Evolutionary conservation across 2,888 invertebrate species (phyloP).

Genomic region (Odontomyia ornata): DNA sequence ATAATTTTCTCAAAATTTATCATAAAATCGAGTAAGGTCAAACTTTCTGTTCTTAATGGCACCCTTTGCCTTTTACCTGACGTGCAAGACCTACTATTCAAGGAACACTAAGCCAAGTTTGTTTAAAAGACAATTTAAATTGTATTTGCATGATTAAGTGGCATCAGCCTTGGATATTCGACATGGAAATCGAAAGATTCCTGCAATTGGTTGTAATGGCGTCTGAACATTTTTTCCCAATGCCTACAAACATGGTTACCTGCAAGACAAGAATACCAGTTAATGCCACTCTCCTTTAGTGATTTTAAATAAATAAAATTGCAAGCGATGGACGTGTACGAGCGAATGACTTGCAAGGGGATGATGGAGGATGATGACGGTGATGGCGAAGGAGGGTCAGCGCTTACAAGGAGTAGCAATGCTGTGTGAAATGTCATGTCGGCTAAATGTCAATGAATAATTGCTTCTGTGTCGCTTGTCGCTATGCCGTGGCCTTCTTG

Average conservation of each 20-base stretch:
- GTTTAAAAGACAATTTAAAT: conserved; percentile 28
- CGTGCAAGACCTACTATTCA: too few species aligned
- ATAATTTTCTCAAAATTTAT: too few species aligned
- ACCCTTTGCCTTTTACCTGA: too few species aligned
- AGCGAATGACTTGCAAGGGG: too few species aligned
- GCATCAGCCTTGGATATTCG: conserved; percentile 40
- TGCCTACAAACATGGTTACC: neutral
- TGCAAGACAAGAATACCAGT: too few species aligned
- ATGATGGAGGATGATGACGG: too few species aligned
- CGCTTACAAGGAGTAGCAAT: neutral
- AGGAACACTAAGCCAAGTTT: too few species aligned
- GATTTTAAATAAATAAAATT: neutral
- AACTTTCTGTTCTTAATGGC: too few species aligned
- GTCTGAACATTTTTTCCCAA: neutral
- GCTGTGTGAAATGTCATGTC: conserved; percentile 42
- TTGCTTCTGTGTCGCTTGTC: conserved; percentile 22
- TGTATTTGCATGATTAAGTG: conserved; percentile 48
- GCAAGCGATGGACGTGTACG: neutral
- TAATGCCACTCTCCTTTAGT: too few species aligned
- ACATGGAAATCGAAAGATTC: conserved; percentile 9
- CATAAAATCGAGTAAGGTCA: too few species aligned
- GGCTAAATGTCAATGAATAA: conserved; percentile 45
- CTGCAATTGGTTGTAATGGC: neutral
- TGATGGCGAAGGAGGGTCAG: too few species aligned
- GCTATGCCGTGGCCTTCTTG: too few species aligned